Evolutionary conservation across 1,140 invertebrate species (phyloP).

Genomic region (Cydia amplana): DNA sequence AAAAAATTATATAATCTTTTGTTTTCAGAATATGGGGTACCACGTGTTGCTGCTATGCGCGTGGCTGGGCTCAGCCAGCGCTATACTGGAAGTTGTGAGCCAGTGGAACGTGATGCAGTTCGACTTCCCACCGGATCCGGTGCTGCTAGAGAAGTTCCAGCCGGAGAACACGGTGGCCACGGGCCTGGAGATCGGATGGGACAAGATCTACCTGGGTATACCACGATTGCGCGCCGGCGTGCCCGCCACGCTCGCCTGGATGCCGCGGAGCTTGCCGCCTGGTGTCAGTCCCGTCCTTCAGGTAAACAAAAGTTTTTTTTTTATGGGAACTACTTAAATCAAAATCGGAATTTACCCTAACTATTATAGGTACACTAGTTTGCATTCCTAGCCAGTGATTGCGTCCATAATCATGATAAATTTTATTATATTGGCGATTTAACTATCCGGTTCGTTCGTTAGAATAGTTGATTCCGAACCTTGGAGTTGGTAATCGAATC

Average conservation of each 20-base stretch:
- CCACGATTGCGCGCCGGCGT: slow-evolving; percentile 86
- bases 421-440: no score
- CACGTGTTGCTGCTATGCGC: slow-evolving; percentile 51
- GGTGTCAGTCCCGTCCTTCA: slow-evolving; percentile 84
- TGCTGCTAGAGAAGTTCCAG: slow-evolving; percentile 81
- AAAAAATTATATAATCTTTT: slow-evolving; percentile 26
- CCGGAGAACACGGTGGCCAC: slow-evolving; percentile 87
- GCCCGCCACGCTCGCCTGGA: slow-evolving; percentile 85
- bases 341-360: no score
- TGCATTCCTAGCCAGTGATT: no score
- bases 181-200: slow-evolving; percentile 85
- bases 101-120: slow-evolving; percentile 87
- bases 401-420: no score
- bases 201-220: slow-evolving; percentile 86
- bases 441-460: no score
- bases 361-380: no score
- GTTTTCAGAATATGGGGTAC: slow-evolving; percentile 48
- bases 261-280: slow-evolving; percentile 81
- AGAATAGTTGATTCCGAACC: no score
- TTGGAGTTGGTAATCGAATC: no score
- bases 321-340: no score
- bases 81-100: slow-evolving; percentile 83
- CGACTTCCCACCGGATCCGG: slow-evolving; percentile 82
- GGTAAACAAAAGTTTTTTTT: slow-evolving; percentile 52
- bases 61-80: slow-evolving; percentile 53